Evolutionary conservation across 1,140 invertebrate genomes (phyloP), one percentile per base, ranked within the genome.

Genomic region (Adoxophyes honmai): DNA sequence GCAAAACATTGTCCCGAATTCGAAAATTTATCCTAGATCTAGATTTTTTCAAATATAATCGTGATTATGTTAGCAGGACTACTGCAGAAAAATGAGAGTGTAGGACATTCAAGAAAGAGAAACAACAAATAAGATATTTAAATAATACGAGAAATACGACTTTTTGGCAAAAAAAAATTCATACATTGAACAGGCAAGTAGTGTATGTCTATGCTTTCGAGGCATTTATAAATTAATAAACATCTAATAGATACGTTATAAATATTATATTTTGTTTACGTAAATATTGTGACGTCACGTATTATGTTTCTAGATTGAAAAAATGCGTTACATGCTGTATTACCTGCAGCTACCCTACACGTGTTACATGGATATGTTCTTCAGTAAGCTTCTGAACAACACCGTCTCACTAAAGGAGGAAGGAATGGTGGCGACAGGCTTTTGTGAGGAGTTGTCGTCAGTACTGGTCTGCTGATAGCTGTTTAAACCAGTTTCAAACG

Each of bases 1-100:
- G 9, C 0, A 56, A 55, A 18, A 55, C 16, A 39, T 55, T 35
- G 21, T 28, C 1, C 51, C 39, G 48, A 60, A 51, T 38, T 64
- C 9, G 8, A 35, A 18, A 14, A n/a, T n/a, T n/a, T n/a, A n/a
- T n/a, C n/a, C n/a, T n/a, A n/a, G n/a, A n/a, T n/a, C n/a, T n/a
- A n/a, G n/a, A n/a, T n/a, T n/a, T n/a, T n/a, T n/a, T n/a, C n/a
- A n/a, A n/a, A n/a, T n/a, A n/a, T n/a, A n/a, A n/a, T n/a, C n/a
- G n/a, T n/a, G n/a, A n/a, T n/a, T n/a, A n/a, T n/a, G n/a, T n/a
- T n/a, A n/a, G n/a, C n/a, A n/a, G n/a, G n/a, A n/a, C n/a, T n/a
- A n/a, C n/a, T n/a, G n/a, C n/a, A n/a, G n/a, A n/a, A n/a, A n/a
- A n/a, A n/a, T n/a, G n/a, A n/a, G n/a, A n/a, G n/a, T n/a, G n/a